phyloP scores from a whole-genome alignment of 2,113 vertebrate species.

The Anoura caudifer region DNA sequence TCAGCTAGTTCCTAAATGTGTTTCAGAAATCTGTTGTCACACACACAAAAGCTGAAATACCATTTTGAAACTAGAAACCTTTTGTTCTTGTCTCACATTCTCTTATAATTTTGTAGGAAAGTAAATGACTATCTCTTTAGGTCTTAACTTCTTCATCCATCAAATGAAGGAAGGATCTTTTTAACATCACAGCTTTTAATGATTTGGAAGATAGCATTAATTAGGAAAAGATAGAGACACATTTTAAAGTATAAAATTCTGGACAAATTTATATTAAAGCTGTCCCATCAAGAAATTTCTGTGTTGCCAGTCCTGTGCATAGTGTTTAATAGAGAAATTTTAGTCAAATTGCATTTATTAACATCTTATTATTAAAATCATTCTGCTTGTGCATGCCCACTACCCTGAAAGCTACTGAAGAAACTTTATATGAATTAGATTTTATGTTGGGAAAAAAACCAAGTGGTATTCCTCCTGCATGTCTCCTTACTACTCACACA shows the following conservation, averaged over 20 bases:
- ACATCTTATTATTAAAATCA: not conserved
- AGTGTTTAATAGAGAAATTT: not conserved
- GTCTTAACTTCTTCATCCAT: not conserved
- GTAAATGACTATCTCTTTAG: not conserved
- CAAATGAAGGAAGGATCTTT: not conserved
- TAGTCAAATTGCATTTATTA: not conserved
- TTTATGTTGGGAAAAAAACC: not conserved
- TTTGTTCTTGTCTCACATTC: not conserved
- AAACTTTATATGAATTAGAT: not conserved
- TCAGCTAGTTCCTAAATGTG: not conserved
- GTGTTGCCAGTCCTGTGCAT: not conserved
- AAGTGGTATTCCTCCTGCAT: not conserved
- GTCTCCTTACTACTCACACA: not conserved
- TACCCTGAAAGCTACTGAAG: not conserved
- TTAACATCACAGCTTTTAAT: not conserved
- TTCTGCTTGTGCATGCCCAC: not conserved
- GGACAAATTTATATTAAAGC: not conserved
- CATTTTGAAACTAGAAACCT: not conserved
- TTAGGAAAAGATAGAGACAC: not conserved
- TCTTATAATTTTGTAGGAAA: not conserved
- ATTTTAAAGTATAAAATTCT: not conserved
- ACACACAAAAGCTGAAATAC: not conserved
- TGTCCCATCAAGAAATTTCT: not conserved
- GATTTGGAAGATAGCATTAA: not conserved
- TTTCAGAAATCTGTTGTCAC: not conserved